Evolutionary conservation across 1,140 invertebrate species (phyloP).

Genomic region (Eupeodes corollae): DNA sequence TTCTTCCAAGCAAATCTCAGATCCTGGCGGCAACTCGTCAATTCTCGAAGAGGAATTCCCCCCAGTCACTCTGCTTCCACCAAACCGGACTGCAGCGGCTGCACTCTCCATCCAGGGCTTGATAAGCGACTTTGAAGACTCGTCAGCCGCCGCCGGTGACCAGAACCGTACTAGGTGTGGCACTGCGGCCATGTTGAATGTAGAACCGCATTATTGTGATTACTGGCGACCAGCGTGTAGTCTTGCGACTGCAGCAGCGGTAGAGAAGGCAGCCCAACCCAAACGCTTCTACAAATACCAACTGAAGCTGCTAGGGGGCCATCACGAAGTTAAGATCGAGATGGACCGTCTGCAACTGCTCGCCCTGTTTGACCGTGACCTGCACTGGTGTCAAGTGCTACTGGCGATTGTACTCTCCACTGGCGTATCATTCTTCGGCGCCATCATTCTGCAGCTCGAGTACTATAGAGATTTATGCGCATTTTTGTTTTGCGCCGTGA

Average conservation of each 20-base stretch:
- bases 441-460: slow-evolving; percentile 67
- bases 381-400: slow-evolving; percentile 73
- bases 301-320: slow-evolving; percentile 47
- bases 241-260: slow-evolving; percentile 9
- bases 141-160: neutral
- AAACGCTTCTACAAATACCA: slow-evolving; percentile 81
- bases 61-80: neutral
- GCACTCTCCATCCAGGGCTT: slow-evolving; percentile 23
- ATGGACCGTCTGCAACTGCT: slow-evolving; percentile 87
- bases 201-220: slow-evolving; percentile 30
- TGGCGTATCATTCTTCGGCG: slow-evolving; percentile 75
- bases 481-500: slow-evolving; percentile 92
- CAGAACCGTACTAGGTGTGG: slow-evolving; percentile 1
- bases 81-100: neutral
- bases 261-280: slow-evolving; percentile 41
- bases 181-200: slow-evolving; percentile 22
- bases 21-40: slow-evolving; percentile 11
- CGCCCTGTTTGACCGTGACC: slow-evolving; percentile 85
- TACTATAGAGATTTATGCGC: slow-evolving; percentile 88
- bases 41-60: neutral
- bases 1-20: slow-evolving; percentile 25
- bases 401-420: slow-evolving; percentile 75
- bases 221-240: slow-evolving; percentile 30
- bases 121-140: slow-evolving; percentile 24
- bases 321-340: slow-evolving; percentile 57